Evolutionary conservation across 2,113 vertebrate genomes (phyloP).

Genomic region (Orthochromis malagaraziensis): DNA sequence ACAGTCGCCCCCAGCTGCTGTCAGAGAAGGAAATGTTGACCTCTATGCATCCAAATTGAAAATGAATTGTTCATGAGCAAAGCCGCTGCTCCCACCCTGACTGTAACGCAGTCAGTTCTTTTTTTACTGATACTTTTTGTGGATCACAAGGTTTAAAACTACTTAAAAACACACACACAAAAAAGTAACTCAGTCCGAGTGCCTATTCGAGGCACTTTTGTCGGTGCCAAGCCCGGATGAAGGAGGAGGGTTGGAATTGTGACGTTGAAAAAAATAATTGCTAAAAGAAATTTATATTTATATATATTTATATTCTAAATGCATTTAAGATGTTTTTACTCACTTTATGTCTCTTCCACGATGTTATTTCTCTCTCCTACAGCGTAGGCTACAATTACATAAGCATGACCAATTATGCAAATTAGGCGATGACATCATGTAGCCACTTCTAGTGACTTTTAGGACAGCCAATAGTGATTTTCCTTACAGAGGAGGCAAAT

Average conservation of each 20-base stretch:
- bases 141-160: not conserved
- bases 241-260: not conserved
- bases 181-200: not conserved
- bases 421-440: not conserved
- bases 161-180: not conserved
- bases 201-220: not conserved
- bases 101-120: not conserved
- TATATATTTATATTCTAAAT: not conserved
- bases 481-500: not conserved
- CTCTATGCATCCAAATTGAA: not conserved
- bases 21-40: not conserved
- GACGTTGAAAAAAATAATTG: not conserved
- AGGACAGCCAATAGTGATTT: not conserved
- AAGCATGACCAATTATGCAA: not conserved
- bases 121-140: not conserved
- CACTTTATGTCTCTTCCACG: not conserved
- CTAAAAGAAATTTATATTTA: not conserved
- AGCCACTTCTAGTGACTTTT: not conserved
- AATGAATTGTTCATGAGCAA: not conserved
- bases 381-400: not conserved
- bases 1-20: not conserved
- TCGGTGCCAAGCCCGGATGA: not conserved
- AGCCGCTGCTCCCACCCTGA: not conserved
- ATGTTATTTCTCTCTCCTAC: not conserved
- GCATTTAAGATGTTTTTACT: not conserved